Evolutionary conservation across 2,797 vertebrate genomes (phyloP).

Genomic region (Meda fulgida): DNA sequence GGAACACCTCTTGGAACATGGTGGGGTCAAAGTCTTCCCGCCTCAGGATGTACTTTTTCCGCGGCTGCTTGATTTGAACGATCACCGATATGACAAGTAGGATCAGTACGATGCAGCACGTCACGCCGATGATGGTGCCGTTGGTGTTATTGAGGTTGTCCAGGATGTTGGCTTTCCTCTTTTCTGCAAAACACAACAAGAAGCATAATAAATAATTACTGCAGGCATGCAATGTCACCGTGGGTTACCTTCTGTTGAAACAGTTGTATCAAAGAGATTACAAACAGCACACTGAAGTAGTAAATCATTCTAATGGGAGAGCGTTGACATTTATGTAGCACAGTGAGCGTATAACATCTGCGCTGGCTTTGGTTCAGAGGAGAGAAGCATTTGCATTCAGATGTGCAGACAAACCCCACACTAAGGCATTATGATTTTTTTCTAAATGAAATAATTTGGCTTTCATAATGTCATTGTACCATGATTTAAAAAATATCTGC

Average conservation of each 20-base stretch:
- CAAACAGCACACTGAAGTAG: slow-evolving; percentile 39
- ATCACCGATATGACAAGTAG: slow-evolving; percentile 94
- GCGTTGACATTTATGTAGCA: slow-evolving; percentile 69
- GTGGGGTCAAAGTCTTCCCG: slow-evolving; percentile 96
- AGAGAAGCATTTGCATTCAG: slow-evolving; percentile 19
- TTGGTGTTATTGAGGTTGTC: slow-evolving; percentile 99
- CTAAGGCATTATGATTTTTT: slow-evolving; percentile 71
- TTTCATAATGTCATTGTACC: neutral
- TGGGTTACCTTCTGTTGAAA: slow-evolving; percentile 49
- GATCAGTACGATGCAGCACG: slow-evolving; percentile 94
- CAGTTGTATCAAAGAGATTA: slow-evolving; percentile 53
- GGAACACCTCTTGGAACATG: slow-evolving; percentile 96
- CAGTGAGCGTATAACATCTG: slow-evolving; percentile 58
- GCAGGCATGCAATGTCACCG: slow-evolving; percentile 14
- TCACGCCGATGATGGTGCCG: slow-evolving; percentile 94
- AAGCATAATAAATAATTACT: neutral
- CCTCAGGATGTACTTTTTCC: slow-evolving; percentile 95
- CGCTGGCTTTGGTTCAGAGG: slow-evolving; percentile 29
- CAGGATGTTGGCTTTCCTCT: slow-evolving; percentile 92
- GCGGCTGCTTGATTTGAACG: slow-evolving; percentile 98
- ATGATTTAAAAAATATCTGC: neutral
- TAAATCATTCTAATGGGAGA: slow-evolving; percentile 54
- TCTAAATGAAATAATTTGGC: slow-evolving; percentile 24
- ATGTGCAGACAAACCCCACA: slow-evolving; percentile 6
- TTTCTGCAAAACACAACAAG: slow-evolving; percentile 78